Base-by-base conservation (phyloP, 2,888 invertebrate species). In the Drosophila lacicola region DNA sequence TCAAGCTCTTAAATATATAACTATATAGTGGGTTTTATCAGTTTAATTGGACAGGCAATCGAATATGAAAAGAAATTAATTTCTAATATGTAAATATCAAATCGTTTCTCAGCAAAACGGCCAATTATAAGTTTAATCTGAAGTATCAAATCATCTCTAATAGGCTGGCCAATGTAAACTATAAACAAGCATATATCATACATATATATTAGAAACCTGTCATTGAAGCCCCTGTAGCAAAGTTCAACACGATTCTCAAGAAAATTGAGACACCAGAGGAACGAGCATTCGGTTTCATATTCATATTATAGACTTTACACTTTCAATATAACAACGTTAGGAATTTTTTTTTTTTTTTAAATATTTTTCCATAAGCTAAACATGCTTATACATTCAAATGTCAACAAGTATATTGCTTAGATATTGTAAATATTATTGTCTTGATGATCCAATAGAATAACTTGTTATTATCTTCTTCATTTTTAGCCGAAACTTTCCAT, bases 231-330 rank as follows among this genome's bases (percentile, higher is more conserved):
- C 21, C 34, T 44, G 54, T 46, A 10, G 34, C 47, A 55, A 46
- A 55, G 55, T 55, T 46, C 46, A 54, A 6, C 33, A 13, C 19
- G 44, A 46, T 9, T 9, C 25, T 11, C 50, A 37, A 29, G 50
- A 11, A 21, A 36, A 14, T 2, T 21, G 11, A 11, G 11, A 25
- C 25, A 51, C 14, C 2, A 11, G 21, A 25, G 19, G 29, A 49
- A 13, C 2, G 14, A 21, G 4, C 11, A 55, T 21, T 14, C 45
- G 46, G 21, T 25, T 55, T 25, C 13, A 42, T 14, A 34, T 21
- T 10, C 10, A 45, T 21, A 5, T 36, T 25, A 25, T 46, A 21
- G 46, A 55, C 55, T 46, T 55, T 55, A 46, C 21, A 46, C 54
- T 21, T 11, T 34, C 25, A 3, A n/a, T 44, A 11, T 34, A 11